Base-by-base conservation (phyloP, 2,797 vertebrate species). In the Alosa sapidissima region DNA sequence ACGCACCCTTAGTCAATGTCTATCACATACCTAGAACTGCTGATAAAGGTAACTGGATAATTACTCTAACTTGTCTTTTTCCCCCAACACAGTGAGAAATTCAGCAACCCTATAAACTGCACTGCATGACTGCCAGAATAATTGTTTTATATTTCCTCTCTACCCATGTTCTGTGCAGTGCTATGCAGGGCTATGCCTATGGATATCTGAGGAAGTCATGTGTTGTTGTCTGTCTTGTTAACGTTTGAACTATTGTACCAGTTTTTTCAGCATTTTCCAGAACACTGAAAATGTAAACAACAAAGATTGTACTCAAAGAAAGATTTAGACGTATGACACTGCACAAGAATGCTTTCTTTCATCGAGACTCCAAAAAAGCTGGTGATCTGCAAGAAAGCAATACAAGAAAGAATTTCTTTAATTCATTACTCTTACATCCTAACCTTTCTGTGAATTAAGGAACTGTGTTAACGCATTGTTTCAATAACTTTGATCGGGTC, bases 131-230 rank as follows among this genome's bases (percentile, higher is more conserved):
- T 85, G 82, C 85, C 78, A 51, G 13, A 86, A 85, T 81, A 89
- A 75, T 81, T 83, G 21, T 84, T 90, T 92, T 88, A 91, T 85
- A n/a, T 87, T 88, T 92, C 90, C 88, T 91, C 86, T 86, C 10
- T 21, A 83, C 13, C 9, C 14, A 24, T 28, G 41, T 2, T 75
- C 62, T 58, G 84, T 84, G 68, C 68, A n/a, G n/a, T n/a, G n/a
- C n/a, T n/a, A n/a, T n/a, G n/a, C 4, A 45, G 36, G 14, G 11
- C 16, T 8, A 78, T 47, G 16, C 41, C 72, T 78, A 47, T 72
- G 65, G 28, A 72, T 14, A 72, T 72, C 11, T 72, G 72, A 47
- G 21, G 72, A 78, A 78, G 0, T 45, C 4, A 21, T 45, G 45
- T 78, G 24, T 78, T 68, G 24, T 33, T 24, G 16, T 62, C 13